phyloP scores from a whole-genome alignment of 2,888 invertebrate genomes.

The Axea sp. region DNA sequence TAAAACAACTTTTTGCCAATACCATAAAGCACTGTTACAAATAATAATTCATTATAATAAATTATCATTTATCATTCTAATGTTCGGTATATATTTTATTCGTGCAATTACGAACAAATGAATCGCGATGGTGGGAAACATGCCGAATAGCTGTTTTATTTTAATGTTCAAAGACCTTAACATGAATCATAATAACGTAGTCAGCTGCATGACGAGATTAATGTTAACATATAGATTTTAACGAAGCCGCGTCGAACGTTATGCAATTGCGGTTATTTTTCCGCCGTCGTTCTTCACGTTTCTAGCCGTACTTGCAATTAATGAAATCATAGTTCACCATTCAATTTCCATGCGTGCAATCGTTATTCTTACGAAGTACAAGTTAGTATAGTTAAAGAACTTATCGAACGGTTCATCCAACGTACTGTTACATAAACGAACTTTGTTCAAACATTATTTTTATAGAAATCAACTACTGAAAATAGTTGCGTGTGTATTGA shows the following conservation, averaged over 20 bases:
- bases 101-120: constrained; percentile 5
- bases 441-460: constrained; percentile 8
- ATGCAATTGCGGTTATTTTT: constrained; percentile 14
- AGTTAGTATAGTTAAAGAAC: constrained; percentile 5
- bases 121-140: not conserved
- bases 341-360: constrained; percentile 53
- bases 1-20: too few relatives aligned
- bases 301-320: constrained; percentile 29
- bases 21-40: too few relatives aligned
- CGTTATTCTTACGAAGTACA: constrained; percentile 34
- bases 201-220: constrained; percentile 37
- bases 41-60: too few relatives aligned
- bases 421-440: constrained; percentile 17
- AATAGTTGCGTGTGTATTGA: constrained; percentile 9
- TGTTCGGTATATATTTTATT: too few relatives aligned
- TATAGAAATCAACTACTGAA: constrained; percentile 27
- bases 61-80: too few relatives aligned
- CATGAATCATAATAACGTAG: constrained; percentile 23
- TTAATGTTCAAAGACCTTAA: constrained; percentile 4
- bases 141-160: not conserved
- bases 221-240: constrained; percentile 37
- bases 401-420: constrained; percentile 43
- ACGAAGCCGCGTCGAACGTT: constrained; percentile 15
- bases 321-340: constrained; percentile 59
- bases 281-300: constrained; percentile 15